Conservation (phyloP, 2,888 invertebrate species). For the Conistra vaccinii region DNA sequence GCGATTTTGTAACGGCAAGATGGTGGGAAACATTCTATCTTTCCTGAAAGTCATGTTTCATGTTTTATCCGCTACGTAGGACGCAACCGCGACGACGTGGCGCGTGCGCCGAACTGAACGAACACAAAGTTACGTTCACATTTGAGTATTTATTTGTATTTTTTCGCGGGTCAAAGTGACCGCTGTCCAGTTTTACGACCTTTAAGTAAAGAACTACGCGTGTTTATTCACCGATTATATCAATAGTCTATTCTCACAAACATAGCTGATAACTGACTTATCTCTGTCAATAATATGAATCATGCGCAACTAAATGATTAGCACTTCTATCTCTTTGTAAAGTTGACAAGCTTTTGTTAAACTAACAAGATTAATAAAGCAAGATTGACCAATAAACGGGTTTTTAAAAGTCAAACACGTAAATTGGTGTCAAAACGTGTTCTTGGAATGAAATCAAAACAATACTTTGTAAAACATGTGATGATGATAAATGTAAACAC, state of each 20-base stretch:
- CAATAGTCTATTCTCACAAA: conserved; percentile 24
- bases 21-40: conserved; percentile 35
- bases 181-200: conserved; percentile 12
- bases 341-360: conserved; percentile 19
- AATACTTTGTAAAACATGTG: conserved; percentile 14
- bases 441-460: conserved; percentile 35
- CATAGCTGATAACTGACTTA: conserved; percentile 38
- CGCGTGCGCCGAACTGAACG: conserved; percentile 61
- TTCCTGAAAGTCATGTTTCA: conserved; percentile 49
- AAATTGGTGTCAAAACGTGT: conserved; percentile 11
- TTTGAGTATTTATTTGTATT: conserved; percentile 29
- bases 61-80: conserved; percentile 53
- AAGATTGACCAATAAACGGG: conserved; percentile 12
- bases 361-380: conserved; percentile 16
- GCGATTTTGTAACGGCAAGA: conserved; percentile 38
- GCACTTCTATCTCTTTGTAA: conserved; percentile 17
- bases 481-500: conserved; percentile 36
- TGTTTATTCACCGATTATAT: conserved; percentile 40
- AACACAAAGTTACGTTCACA: conserved; percentile 53
- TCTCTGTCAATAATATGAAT: conserved; percentile 59
- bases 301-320: conserved; percentile 41
- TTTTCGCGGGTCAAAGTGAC: conserved; percentile 33
- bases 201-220: neutral
- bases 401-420: conserved; percentile 15
- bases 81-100: conserved; percentile 46